Percentiles rank a stretch among this genome's conserved stretches.
Conservation (phyloP, 1,140 invertebrate species). For the Ostrea denselamellosa region DNA sequence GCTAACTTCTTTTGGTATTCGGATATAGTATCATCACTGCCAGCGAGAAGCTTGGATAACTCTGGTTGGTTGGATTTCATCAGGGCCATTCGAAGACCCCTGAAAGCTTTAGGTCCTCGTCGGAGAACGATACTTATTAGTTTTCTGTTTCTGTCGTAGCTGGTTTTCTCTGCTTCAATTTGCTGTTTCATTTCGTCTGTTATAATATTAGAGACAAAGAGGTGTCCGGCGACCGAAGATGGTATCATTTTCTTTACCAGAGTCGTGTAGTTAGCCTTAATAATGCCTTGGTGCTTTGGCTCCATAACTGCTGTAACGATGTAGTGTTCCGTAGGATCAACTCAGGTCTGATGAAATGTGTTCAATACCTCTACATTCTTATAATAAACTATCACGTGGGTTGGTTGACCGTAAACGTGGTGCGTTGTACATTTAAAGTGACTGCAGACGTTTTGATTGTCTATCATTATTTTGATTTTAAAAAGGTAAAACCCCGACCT, state of each 20-base stretch:
- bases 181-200: not conserved
- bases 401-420: not conserved
- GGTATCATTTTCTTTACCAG: conserved; percentile 25
- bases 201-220: not conserved
- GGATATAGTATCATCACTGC: not conserved
- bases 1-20: conserved; percentile 39
- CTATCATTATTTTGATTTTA: no score
- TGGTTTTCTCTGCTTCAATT: conserved; percentile 34
- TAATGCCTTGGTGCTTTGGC: conserved; percentile 4
- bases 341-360: conserved; percentile 9
- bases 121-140: conserved; percentile 30
- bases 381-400: not conserved
- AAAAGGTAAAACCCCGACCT: no score
- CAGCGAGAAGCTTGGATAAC: no score
- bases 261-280: not conserved
- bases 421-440: not conserved
- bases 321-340: not conserved
- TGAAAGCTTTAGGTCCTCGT: conserved; percentile 24
- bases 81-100: conserved; percentile 6
- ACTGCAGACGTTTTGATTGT: not conserved
- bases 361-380: not conserved
- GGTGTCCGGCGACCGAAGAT: not conserved
- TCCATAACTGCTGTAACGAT: not conserved
- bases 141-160: conserved; percentile 24
- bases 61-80: not conserved